phyloP scores from a whole-genome alignment of 2,797 vertebrate genomes.

The Pseudocheirus occidentalis region DNA sequence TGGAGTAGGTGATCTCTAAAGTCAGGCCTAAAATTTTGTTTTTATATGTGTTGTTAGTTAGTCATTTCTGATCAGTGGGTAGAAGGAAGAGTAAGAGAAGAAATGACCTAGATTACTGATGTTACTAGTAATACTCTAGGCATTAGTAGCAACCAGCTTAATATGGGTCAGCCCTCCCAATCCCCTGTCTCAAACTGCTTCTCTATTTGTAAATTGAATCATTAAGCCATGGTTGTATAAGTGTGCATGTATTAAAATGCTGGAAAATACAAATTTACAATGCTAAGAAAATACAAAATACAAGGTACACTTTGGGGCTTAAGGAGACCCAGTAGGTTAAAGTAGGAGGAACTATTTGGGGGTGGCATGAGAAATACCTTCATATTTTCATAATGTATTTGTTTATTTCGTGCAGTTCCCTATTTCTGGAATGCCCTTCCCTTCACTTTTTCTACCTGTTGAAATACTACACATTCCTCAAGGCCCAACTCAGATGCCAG shows the following conservation, averaged over 20 bases:
- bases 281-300: background rate
- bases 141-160: conserved; percentile 35
- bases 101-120: background rate
- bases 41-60: background rate
- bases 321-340: background rate
- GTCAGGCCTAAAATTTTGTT: background rate
- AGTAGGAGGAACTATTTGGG: background rate
- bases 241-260: background rate
- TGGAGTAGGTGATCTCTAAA: background rate
- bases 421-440: background rate
- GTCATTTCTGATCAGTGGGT: background rate
- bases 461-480: too few relatives aligned
- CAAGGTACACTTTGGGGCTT: background rate
- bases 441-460: background rate
- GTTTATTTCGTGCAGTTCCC: background rate
- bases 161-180: conserved; percentile 23
- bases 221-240: background rate
- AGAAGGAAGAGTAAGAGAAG: background rate
- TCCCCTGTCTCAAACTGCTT: background rate
- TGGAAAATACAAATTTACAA: background rate
- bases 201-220: background rate
- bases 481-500: too few relatives aligned
- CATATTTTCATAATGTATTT: background rate
- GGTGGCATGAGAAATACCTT: conserved; percentile 18
- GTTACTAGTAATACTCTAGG: conserved; percentile 42